Base-by-base conservation (phyloP, 92 coral and sea anemone genomes). In the Pocillopora grandis region DNA sequence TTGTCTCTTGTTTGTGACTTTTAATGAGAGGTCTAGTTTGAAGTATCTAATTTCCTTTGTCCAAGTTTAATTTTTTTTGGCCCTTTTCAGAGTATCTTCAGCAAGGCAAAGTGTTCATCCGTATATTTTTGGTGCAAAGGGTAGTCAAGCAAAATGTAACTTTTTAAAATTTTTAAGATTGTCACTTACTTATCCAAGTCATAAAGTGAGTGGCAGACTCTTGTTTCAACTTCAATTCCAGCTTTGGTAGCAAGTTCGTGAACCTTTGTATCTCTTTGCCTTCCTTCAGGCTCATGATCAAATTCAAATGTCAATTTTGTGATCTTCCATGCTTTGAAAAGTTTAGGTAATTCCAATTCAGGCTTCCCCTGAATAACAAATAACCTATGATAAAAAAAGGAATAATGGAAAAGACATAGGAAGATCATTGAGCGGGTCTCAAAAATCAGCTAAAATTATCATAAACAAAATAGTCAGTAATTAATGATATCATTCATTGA, bases 231-330 rank as follows among this genome's bases (percentile, higher is more conserved):
- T 69, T 77, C 83, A 15, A 90, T 89, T 17, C 84, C 87, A 21
- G 84, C 85, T 48, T 87, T 37, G 19, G 58, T 35, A 6, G 93
- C 93, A 27, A 87, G 81, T 76, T 90, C 86, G 21, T 74, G 58
- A 67, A 90, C 71, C 65, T 82, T 89, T 75, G 83, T 33, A 82
- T 90, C 92, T 76, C 90, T 62, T 48, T 78, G 76, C 72, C 76
- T 84, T 19, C 80, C 90, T 17, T 88, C 90, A n/a, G 87, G 87
- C 72, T 86, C 90, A 36, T 89, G 88, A 67, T 90, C 93, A 60
- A 90, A 86, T 72, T 90, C 93, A 87, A 90, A 90, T 57, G 93
- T 90, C 81, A 90, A 58, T 82, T 87, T 87, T 10, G 86, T 77
- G 73, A 90, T 83, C 36, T 79, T 83, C 93, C 93, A 90, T 64